Evolutionary conservation across 2,888 invertebrate species (phyloP), one percentile per base, ranked within the genome.

Genomic region (Meta bourneti): DNA sequence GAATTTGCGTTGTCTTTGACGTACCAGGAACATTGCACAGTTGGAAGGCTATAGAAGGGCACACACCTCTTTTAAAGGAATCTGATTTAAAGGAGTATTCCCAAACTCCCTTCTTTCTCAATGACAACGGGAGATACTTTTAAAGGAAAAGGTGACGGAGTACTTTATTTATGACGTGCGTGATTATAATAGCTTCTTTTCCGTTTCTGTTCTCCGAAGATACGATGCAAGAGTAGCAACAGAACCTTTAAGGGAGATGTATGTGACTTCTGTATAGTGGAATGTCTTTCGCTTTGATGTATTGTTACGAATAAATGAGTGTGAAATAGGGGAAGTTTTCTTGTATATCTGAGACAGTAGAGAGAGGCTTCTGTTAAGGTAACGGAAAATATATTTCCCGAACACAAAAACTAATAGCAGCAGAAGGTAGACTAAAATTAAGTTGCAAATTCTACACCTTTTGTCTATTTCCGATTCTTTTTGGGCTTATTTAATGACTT

Each of bases 181-280:
- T 79, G 79, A 79, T 79, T 79, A 61, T 79, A 79, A 79, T 79
- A 79, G 79, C 61, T 13, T 79, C 61, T 16, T 54, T 61, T 34
- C 79, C 34, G 61, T 34, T 79, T 49, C 79, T 79, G 79, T 79
- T 79, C 61, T 6, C 16, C 61, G 61, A 61, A 79, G 79, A 79
- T 79, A 79, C 54, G 79, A 9, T 5, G 54, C 20, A 61, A 79
- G n/a, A 19, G 19, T 49, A 51, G 51, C n/a, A 77, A 19, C 9
- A 52, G 77, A 51, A n/a, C 19, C 19, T 49, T 51, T 51, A 77
- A 19, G 51, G 11, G 0, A 8, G 34, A 34, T 34, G 34, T 34
- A 34, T 34, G 34, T 34, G 34, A 34, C 34, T 34, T 34, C 34
- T 34, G 4, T 34, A 16, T 61, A 11, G 61, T 61, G 61, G 16